A percentile compares a stretch with the other conserved stretches of the same genome.
phyloP scores from a whole-genome alignment of 2,888 invertebrate genomes.

The Eupeodes latifasciatus region DNA sequence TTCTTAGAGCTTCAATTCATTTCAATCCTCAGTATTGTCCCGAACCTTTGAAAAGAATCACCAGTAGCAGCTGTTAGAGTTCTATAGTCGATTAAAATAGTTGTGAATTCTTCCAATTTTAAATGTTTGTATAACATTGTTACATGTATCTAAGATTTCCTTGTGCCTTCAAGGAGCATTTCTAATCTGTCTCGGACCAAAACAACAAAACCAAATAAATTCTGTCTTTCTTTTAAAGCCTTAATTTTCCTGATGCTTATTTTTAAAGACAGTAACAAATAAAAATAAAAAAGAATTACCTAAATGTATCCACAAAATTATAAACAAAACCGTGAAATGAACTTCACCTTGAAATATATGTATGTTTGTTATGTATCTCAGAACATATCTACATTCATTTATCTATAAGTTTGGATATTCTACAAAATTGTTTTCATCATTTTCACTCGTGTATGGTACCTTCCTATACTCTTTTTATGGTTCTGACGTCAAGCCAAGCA shows the following conservation, averaged over 20 bases:
- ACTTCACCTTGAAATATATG: slow-evolving; percentile 33
- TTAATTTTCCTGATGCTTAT: slow-evolving; percentile 8
- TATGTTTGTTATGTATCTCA: too few species aligned
- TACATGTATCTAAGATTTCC: neutral
- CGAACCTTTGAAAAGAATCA: neutral
- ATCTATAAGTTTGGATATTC: slow-evolving; percentile 13
- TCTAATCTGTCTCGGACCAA: slow-evolving; percentile 2
- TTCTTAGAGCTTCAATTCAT: neutral
- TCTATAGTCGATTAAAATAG: neutral
- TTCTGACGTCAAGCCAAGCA: slow-evolving; percentile 25
- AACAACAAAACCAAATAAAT: slow-evolving; percentile 11
- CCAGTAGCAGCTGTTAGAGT: slow-evolving; percentile 1
- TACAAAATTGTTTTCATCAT: slow-evolving; percentile 13
- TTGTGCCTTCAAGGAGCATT: slow-evolving; percentile 19
- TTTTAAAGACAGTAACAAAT: slow-evolving; percentile 16
- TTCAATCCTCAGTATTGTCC: neutral
- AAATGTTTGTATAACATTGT: neutral
- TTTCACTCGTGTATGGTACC: neutral
- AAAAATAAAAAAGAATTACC: slow-evolving; percentile 16
- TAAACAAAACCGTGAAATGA: slow-evolving; percentile 12
- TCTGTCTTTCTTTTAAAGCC: neutral
- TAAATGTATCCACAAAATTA: slow-evolving; percentile 24
- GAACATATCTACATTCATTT: neutral
- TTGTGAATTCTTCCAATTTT: neutral
- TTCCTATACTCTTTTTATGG: slow-evolving; percentile 1